Base-by-base conservation (phyloP, 2,797 vertebrate species). In the Chelmon rostratus region DNA sequence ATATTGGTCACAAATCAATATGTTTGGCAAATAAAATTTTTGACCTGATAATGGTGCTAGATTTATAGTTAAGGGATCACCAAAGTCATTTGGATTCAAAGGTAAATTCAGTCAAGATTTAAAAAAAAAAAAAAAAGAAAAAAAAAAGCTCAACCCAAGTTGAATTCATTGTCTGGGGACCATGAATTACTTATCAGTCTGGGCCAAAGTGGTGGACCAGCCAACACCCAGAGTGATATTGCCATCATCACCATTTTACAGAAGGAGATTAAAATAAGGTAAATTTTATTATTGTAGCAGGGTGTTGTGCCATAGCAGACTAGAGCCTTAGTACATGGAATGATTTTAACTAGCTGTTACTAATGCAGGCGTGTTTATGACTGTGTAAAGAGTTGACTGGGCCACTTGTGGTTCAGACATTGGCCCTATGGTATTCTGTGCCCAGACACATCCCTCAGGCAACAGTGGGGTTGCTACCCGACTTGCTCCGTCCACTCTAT, bases 341-440 rank as follows among this genome's bases (percentile, higher is more conserved):
- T 78, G 42, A 86, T 85, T 88, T 86, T 84, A 89, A 90, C 75
- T 83, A 76, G 82, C 90, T 92, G 87, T 86, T 91, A 67, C 88
- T 87, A 88, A 92, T 90, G 83, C 87, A 62, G 79, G 56, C 68
- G 76, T 82, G 82, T 91, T 91, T 91, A 93, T 86, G 87, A 71
- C 78, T 79, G 73, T 90, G 85, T 89, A 88, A 89, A 89, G 75
- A 68, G 78, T 86, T 78, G 89, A 88, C 82, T 89, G 82, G 83
- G 79, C 83, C 87, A 83, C 79, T 85, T 87, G 80, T 83, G 89
- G 88, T 86, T 82, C 88, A 91, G 83, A 91, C 78, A 78, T 77
- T 81, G 84, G 87, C 68, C 85, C 74, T 76, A 28, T 81, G 79
- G 72, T 83, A 50, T 83, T 83, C 28, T 40, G 16, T 86, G 84